Evolutionary conservation across 1,140 invertebrate genomes (phyloP).

Genomic region (Musca domestica): DNA sequence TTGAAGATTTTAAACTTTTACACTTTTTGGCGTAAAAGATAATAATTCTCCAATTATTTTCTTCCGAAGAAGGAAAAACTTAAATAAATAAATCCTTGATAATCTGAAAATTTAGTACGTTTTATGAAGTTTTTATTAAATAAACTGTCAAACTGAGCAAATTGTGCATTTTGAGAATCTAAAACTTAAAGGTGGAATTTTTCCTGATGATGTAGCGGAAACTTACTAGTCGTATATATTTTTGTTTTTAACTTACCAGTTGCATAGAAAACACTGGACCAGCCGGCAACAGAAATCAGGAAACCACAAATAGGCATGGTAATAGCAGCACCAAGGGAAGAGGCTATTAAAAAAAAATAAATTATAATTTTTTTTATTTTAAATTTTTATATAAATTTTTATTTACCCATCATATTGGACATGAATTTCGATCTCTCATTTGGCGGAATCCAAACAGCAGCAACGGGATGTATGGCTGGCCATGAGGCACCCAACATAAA

Average conservation of each 20-base stretch:
- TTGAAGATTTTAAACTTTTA: no score
- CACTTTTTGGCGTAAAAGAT: no score
- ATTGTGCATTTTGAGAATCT: no score
- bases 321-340: conserved; percentile 77
- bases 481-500: conserved; percentile 83
- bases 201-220: no score
- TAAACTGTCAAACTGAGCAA: no score
- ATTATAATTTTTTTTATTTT: not conserved
- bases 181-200: no score
- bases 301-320: conserved; percentile 80
- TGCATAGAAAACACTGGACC: conserved; percentile 83
- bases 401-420: conserved; percentile 81
- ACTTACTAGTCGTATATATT: no score
- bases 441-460: conserved; percentile 87
- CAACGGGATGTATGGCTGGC: conserved; percentile 86
- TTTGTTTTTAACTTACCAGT: conserved; percentile 65
- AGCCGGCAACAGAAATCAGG: conserved; percentile 73
- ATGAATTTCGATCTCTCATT: conserved; percentile 85
- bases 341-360: conserved; percentile 59
- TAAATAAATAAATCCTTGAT: no score
- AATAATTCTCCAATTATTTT: no score
- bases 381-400: not conserved
- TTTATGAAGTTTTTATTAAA: no score
- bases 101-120: no score
- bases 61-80: no score